Percentiles rank a stretch among this genome's conserved stretches.
phyloP scores from a whole-genome alignment of 2,113 vertebrate genomes.

The Seriola aureovittata region DNA sequence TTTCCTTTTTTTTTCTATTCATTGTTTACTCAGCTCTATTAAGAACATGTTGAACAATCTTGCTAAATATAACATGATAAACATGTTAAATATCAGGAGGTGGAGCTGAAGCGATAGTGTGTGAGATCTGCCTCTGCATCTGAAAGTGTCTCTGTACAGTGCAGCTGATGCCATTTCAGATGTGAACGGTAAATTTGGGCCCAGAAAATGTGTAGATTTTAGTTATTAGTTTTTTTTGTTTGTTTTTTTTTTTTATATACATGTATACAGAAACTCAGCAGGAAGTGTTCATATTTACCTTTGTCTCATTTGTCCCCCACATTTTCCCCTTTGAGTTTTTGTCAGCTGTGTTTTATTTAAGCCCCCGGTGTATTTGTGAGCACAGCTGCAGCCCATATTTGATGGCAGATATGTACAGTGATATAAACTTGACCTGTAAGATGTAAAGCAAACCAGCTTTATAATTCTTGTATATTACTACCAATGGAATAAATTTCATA shows the following conservation, averaged over 20 bases:
- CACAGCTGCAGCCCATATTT: slow-evolving; percentile 15
- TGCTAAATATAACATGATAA: neutral
- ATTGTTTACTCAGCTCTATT: neutral
- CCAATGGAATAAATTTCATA: slow-evolving; percentile 74
- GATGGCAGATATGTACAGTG: slow-evolving; percentile 50
- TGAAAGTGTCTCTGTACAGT: neutral
- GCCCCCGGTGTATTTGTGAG: slow-evolving; percentile 40
- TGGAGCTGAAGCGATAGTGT: neutral
- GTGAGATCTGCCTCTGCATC: neutral
- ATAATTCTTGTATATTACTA: slow-evolving; percentile 73
- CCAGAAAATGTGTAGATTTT: slow-evolving; percentile 22
- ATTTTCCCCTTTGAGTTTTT: neutral
- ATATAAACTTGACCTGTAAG: slow-evolving; percentile 20
- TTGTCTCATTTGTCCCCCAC: neutral
- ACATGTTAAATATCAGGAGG: neutral
- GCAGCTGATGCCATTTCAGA: neutral
- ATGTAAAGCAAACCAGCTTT: slow-evolving; percentile 53
- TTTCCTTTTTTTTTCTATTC: neutral
- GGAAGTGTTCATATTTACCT: slow-evolving; percentile 28
- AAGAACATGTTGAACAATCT: slow-evolving; percentile 6
- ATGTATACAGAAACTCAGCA: slow-evolving; percentile 11
- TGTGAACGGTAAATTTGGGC: neutral
- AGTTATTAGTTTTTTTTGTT: neutral
- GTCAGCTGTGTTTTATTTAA: slow-evolving; percentile 47
- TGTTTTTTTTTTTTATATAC: slow-evolving; percentile 1